These are phyloP conservation scores for Cerceris ruficornis DNA, from an alignment of 2,888 invertebrate species.

Conservation along the genomic window DNA sequence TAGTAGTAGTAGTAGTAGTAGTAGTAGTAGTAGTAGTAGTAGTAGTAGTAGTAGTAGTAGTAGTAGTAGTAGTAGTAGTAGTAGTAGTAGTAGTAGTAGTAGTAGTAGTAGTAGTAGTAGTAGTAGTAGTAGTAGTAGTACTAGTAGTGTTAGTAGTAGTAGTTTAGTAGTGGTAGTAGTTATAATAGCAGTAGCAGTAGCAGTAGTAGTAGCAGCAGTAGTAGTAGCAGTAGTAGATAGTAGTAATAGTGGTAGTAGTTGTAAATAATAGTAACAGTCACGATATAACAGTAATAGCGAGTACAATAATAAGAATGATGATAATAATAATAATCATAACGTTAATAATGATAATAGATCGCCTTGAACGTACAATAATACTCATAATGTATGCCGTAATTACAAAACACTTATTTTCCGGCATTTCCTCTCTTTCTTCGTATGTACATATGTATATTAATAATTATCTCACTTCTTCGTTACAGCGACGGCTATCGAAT, in stretches of 20 bases:
- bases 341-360: constrained; percentile 39
- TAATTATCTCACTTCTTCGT: constrained; percentile 29
- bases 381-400: constrained; percentile 42
- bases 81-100: constrained; percentile 20
- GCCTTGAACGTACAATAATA: constrained; percentile 57
- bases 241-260: constrained; percentile 47
- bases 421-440: constrained; percentile 18
- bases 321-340: constrained; percentile 33
- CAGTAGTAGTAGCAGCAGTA: not conserved
- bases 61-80: constrained; percentile 21
- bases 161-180: constrained; percentile 41
- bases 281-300: constrained; percentile 62
- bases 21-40: constrained; percentile 32
- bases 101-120: constrained; percentile 38
- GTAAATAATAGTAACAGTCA: constrained; percentile 65
- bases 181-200: constrained; percentile 37
- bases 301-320: constrained; percentile 60
- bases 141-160: constrained; percentile 45
- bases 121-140: constrained; percentile 47
- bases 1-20: constrained; percentile 4
- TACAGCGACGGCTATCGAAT: constrained; percentile 32
- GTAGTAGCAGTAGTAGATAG: constrained; percentile 20
- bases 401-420: constrained; percentile 14
- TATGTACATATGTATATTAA: constrained; percentile 71
- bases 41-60: constrained; percentile 49